phyloP scores from a whole-genome alignment of 1,140 invertebrate genomes.

The Harlomillsia oculata region DNA sequence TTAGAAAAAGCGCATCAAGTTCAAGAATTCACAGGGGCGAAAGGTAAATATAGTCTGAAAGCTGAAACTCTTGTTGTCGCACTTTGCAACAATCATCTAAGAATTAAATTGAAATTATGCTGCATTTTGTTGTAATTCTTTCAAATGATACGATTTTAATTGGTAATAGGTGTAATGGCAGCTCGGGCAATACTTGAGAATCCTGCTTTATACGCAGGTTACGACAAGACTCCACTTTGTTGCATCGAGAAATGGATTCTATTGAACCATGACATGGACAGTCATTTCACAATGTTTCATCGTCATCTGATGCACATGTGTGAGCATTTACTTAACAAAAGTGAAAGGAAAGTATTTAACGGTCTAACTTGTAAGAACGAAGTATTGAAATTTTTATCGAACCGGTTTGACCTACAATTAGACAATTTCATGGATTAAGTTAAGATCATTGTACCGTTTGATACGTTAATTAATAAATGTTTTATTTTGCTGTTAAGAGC shows the following conservation, averaged over 20 bases:
- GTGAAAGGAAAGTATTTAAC: constrained; percentile 52
- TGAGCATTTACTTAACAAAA: constrained; percentile 41
- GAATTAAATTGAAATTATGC: too few species aligned
- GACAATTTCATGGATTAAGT: not conserved
- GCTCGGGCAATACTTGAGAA: constrained; percentile 82
- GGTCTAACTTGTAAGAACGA: constrained; percentile 55
- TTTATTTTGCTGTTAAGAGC: not conserved
- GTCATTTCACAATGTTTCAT: constrained; percentile 73
- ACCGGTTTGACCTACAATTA: constrained; percentile 24
- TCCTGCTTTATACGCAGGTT: constrained; percentile 73
- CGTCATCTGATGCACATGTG: constrained; percentile 89
- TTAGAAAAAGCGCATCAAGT: constrained; percentile 59
- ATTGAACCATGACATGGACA: constrained; percentile 51
- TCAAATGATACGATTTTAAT: too few species aligned
- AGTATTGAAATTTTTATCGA: constrained; percentile 59
- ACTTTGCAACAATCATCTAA: not conserved
- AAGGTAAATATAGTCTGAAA: constrained; percentile 55
- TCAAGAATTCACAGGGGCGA: constrained; percentile 56
- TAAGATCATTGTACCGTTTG: not conserved
- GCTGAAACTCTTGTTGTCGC: not conserved
- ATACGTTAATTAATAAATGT: not conserved
- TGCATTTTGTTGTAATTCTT: too few species aligned
- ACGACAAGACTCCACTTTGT: constrained; percentile 54
- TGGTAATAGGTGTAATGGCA: constrained; percentile 73
- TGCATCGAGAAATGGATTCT: constrained; percentile 81